A percentile compares a stretch with the other conserved stretches of the same genome.
phyloP scores from a whole-genome alignment of 2,888 invertebrate species.

The Eubasilissa splendida region DNA sequence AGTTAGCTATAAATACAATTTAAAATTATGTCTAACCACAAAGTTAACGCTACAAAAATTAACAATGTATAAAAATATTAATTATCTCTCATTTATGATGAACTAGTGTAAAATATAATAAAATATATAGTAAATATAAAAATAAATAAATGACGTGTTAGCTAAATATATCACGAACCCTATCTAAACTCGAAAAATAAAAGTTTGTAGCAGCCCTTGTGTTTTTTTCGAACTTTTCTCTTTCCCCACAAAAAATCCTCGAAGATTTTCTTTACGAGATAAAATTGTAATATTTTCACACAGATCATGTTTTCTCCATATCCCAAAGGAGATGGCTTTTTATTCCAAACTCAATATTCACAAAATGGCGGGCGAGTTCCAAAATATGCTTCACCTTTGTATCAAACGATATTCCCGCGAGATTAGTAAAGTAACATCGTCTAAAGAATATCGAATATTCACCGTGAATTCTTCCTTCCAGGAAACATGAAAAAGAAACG shows the following conservation, averaged over 20 bases:
- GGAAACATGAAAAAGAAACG: constrained; percentile 28
- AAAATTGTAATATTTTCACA: constrained; percentile 38
- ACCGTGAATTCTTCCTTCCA: constrained; percentile 13
- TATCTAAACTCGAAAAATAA: no score
- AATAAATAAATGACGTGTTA: no score
- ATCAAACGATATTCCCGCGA: constrained; percentile 33
- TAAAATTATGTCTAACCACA: no score
- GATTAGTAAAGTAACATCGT: constrained; percentile 23
- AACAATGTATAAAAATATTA: no score
- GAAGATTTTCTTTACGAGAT: constrained; percentile 33
- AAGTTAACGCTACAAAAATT: no score
- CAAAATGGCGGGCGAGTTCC: constrained; percentile 33
- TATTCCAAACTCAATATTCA: constrained; percentile 43
- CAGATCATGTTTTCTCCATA: constrained; percentile 29
- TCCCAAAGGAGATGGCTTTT: constrained; percentile 27
- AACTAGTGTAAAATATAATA: no score
- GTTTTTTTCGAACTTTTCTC: no score
- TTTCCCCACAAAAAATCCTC: constrained; percentile 8
- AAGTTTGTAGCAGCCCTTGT: no score
- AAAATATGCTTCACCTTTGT: constrained; percentile 35
- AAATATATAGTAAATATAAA: no score
- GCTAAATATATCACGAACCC: no score
- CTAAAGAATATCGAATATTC: constrained; percentile 37
- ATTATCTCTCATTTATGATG: no score
- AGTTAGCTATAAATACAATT: no score